These are phyloP conservation scores for Littorina saxatilis DNA, from an alignment of 1,140 invertebrate species.

Conservation along the genomic window DNA sequence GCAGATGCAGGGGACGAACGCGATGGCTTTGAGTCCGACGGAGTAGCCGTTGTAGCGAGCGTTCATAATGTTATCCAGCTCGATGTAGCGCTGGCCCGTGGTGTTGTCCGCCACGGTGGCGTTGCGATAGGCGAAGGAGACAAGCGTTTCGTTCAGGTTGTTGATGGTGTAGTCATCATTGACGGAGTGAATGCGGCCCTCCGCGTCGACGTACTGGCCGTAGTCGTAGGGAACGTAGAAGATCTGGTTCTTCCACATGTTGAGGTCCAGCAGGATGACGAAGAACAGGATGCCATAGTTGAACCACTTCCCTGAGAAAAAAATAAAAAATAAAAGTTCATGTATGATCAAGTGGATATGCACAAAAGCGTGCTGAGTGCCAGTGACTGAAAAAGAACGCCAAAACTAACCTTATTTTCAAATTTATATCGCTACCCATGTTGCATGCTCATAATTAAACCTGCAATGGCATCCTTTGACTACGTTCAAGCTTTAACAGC, in stretches of 20 bases:
- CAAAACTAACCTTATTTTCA: too few relatives aligned
- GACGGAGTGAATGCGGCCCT: conserved; percentile 77
- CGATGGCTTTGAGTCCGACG: conserved; percentile 75
- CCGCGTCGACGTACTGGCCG: conserved; percentile 77
- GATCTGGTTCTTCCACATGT: conserved; percentile 82
- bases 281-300: conserved; percentile 80
- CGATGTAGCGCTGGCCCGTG: conserved; percentile 72
- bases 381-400: too few relatives aligned
- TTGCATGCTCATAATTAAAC: too few relatives aligned
- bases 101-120: conserved; percentile 71
- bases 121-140: conserved; percentile 75
- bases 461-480: too few relatives aligned
- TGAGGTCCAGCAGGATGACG: conserved; percentile 79
- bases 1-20: conserved; percentile 76
- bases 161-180: conserved; percentile 71
- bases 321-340: conserved; percentile 31
- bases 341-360: too few relatives aligned
- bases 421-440: too few relatives aligned
- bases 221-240: conserved; percentile 78
- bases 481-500: too few relatives aligned
- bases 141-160: conserved; percentile 71
- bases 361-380: too few relatives aligned
- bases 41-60: conserved; percentile 77
- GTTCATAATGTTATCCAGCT: conserved; percentile 78
- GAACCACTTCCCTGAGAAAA: conserved; percentile 79